Evolutionary conservation across 2,888 invertebrate species (phyloP).

Genomic region (Hypsopygia costalis): DNA sequence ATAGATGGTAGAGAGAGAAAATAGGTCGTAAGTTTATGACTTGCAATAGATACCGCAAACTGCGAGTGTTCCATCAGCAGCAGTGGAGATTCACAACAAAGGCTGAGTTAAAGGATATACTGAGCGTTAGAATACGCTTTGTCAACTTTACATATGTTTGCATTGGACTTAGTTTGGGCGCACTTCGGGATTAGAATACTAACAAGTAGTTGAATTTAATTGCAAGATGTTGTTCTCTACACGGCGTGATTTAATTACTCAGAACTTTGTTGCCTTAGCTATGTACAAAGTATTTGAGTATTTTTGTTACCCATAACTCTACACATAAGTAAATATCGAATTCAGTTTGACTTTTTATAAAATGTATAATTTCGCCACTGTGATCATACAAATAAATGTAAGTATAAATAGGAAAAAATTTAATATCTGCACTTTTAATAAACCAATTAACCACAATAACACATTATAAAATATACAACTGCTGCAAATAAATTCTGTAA

Average conservation of each 20-base stretch:
- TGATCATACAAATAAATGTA: too few relatives aligned
- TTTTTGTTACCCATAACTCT: too few relatives aligned
- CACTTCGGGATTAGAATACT: slow-evolving; percentile 26
- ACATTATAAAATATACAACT: too few relatives aligned
- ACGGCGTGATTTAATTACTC: too few relatives aligned
- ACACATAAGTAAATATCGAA: too few relatives aligned
- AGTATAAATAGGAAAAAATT: too few relatives aligned
- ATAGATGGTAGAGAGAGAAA: too few relatives aligned
- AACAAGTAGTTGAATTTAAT: slow-evolving; percentile 7
- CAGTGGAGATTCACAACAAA: slow-evolving; percentile 47
- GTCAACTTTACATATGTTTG: slow-evolving; percentile 43
- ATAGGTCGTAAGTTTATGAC: slow-evolving; percentile 5
- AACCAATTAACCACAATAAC: too few relatives aligned
- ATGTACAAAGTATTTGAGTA: neutral
- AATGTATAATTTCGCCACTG: too few relatives aligned
- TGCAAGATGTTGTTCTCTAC: slow-evolving; percentile 2
- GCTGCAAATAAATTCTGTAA: too few relatives aligned
- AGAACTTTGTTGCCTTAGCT: neutral
- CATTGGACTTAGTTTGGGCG: slow-evolving; percentile 26
- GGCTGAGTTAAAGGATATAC: slow-evolving; percentile 43
- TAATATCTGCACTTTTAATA: too few relatives aligned
- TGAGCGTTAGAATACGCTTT: slow-evolving; percentile 51
- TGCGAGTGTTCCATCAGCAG: slow-evolving; percentile 42
- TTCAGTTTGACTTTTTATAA: too few relatives aligned
- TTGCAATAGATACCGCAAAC: slow-evolving; percentile 17